A percentile compares a stretch with the other conserved stretches of the same genome.
Conservation (phyloP, 1,140 invertebrate genomes). For the Drosophila ohnishii region DNA sequence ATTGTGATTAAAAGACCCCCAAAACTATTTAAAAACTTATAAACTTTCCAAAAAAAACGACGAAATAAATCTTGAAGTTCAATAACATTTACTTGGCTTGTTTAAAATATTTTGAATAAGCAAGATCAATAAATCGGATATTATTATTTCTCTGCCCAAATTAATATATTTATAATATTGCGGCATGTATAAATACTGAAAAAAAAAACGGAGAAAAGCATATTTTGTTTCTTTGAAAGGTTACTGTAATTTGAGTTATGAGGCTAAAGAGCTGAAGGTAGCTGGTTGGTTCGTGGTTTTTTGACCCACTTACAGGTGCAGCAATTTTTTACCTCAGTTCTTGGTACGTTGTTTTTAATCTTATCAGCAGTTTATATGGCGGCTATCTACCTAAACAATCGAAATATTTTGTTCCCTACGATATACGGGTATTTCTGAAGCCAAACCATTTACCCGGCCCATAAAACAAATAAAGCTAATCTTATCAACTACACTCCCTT, state of each 20-base stretch:
- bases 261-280: neutral
- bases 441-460: constrained; percentile 35
- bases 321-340: constrained; percentile 29
- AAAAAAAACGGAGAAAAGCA: no score
- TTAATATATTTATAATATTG: neutral
- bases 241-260: neutral
- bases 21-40: neutral
- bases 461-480: constrained; percentile 36
- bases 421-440: constrained; percentile 9
- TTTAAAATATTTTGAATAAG: neutral
- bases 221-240: neutral
- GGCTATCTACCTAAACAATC: constrained; percentile 38
- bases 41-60: neutral
- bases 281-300: neutral
- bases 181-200: no score
- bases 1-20: neutral
- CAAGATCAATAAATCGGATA: neutral
- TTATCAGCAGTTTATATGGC: constrained; percentile 54
- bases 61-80: neutral
- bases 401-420: constrained; percentile 24
- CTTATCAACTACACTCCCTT: constrained; percentile 43
- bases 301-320: constrained; percentile 59
- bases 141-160: neutral
- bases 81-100: neutral
- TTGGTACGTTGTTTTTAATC: constrained; percentile 44